Percentiles rank a stretch among this genome's conserved stretches.
Conservation (phyloP, 2,888 invertebrate genomes). For the Netelia fuscicornis region DNA sequence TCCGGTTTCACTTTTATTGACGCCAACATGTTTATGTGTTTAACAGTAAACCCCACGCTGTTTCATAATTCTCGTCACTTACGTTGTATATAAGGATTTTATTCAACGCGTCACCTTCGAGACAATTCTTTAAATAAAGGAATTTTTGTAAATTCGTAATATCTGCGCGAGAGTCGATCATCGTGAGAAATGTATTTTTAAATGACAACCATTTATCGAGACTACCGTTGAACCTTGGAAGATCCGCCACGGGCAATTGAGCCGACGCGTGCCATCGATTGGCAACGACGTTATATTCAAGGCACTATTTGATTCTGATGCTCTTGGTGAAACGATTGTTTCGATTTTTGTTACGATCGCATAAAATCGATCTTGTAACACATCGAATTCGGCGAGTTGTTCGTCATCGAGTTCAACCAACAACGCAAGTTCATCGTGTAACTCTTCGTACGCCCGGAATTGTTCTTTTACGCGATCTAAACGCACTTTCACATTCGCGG, state of each 20-base stretch:
- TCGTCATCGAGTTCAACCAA: too few species aligned
- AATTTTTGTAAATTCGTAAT: slow-evolving; percentile 64
- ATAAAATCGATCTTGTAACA: too few species aligned
- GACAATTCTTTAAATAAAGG: slow-evolving; percentile 47
- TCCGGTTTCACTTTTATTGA: too few species aligned
- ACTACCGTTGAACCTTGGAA: slow-evolving; percentile 58
- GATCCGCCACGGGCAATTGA: too few species aligned
- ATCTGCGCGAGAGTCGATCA: slow-evolving; percentile 62
- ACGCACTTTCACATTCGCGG: too few species aligned
- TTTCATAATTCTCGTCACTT: slow-evolving; percentile 56
- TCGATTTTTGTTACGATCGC: too few species aligned
- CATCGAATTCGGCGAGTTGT: too few species aligned
- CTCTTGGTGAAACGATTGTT: too few species aligned
- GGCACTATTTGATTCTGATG: too few species aligned
- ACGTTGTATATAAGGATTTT: slow-evolving; percentile 50
- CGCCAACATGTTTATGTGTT: not conserved
- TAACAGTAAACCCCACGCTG: slow-evolving; percentile 42
- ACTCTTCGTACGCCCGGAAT: too few species aligned
- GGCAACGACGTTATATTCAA: not conserved
- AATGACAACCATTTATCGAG: slow-evolving; percentile 58
- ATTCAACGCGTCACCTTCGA: slow-evolving; percentile 55
- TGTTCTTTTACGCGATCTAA: too few species aligned
- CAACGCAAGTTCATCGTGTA: too few species aligned
- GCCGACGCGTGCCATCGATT: slow-evolving; percentile 24
- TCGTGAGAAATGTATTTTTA: slow-evolving; percentile 51